phyloP scores from a whole-genome alignment of 53 echinoderm and acorn worm species.

The Mesocentrotus franciscanus region DNA sequence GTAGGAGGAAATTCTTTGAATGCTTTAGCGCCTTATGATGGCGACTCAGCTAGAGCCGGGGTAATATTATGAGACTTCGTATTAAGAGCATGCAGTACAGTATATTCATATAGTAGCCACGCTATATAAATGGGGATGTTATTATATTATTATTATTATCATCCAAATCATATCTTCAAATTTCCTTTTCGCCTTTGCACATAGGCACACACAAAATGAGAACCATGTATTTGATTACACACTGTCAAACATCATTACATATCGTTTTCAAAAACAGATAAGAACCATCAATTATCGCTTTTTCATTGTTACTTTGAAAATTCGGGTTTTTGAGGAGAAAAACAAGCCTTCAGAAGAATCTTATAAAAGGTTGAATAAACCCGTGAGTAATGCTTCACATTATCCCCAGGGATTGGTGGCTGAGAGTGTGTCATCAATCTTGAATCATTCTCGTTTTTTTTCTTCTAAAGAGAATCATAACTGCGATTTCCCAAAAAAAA shows the following conservation, averaged over 20 bases:
- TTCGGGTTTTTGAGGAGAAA: neutral
- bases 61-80: too few species aligned
- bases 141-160: too few species aligned
- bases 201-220: neutral
- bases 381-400: constrained; percentile 8
- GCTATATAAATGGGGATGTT: too few species aligned
- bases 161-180: neutral
- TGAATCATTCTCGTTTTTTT: constrained; percentile 43
- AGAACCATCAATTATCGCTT: neutral
- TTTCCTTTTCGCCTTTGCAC: neutral
- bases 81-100: too few species aligned
- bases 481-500: neutral
- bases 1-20: too few species aligned
- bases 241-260: neutral
- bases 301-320: neutral
- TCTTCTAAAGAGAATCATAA: constrained; percentile 3
- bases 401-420: constrained; percentile 17
- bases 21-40: too few species aligned
- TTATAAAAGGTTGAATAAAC: neutral
- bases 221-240: neutral
- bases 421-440: constrained; percentile 35
- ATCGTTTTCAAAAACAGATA: constrained; percentile 3
- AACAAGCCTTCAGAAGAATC: neutral
- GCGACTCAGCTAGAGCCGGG: too few species aligned
- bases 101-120: too few species aligned